Conservation (phyloP, 2,888 invertebrate species). For the Didymodactylos carnosus region DNA sequence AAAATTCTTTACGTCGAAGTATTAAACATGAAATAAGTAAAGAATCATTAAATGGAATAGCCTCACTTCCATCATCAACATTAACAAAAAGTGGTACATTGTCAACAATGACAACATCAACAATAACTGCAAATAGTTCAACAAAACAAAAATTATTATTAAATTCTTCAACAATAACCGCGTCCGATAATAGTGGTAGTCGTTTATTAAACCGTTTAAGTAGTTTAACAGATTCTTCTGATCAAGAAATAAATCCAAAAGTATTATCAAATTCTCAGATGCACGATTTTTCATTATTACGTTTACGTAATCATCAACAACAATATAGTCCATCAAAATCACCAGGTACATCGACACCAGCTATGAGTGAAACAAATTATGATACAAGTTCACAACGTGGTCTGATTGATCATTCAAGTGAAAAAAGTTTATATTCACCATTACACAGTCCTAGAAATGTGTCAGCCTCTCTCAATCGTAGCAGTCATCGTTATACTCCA, state of each 20-base stretch:
- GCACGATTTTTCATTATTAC: background rate
- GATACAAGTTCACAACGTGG: background rate
- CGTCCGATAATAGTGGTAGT: no score
- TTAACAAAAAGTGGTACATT: background rate
- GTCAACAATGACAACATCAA: background rate
- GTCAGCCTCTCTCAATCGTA: background rate
- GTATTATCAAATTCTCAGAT: background rate
- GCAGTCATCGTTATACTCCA: background rate
- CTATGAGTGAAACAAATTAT: no score
- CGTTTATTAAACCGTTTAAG: background rate
- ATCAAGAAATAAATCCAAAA: background rate
- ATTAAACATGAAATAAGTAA: background rate
- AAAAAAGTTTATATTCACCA: background rate
- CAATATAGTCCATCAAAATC: no score
- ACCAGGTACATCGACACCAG: background rate
- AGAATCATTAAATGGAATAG: background rate
- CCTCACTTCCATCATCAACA: background rate
- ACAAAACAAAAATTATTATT: background rate
- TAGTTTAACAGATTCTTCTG: background rate
- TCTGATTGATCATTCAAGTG: background rate
- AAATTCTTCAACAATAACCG: background rate
- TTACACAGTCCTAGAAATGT: background rate
- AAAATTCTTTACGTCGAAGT: constrained; percentile 8
- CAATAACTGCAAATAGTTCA: background rate
- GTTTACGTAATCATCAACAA: background rate